A percentile compares a stretch with the other conserved stretches of the same genome.
phyloP scores from a whole-genome alignment of 2,797 vertebrate genomes.

The Hafferia zeledoni region DNA sequence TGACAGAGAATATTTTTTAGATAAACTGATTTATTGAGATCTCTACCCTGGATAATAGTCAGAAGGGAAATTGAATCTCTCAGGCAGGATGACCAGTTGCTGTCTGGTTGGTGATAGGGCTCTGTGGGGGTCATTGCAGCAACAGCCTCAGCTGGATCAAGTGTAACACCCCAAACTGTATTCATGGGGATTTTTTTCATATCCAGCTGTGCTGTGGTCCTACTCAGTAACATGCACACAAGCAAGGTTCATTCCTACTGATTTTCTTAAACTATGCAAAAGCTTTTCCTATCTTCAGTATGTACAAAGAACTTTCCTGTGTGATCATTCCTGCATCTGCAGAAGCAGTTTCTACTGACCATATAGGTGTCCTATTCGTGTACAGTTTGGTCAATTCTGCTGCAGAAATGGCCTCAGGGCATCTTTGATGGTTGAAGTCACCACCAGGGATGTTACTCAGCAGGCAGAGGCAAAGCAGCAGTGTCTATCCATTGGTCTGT shows the following conservation, averaged over 20 bases:
- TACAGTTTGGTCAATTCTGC: not conserved
- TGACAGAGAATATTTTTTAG: not conserved
- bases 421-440: not conserved
- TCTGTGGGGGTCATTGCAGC: not conserved
- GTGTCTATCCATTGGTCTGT: not conserved
- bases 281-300: not conserved
- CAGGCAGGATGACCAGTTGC: not conserved
- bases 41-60: not conserved
- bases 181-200: not conserved
- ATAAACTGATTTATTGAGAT: not conserved
- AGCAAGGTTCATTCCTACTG: not conserved
- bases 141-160: not conserved
- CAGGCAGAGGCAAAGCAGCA: fast-evolving
- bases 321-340: not conserved
- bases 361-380: not conserved
- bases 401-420: not conserved
- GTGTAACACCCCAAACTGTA: not conserved
- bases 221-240: not conserved
- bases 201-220: not conserved
- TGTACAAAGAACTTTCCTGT: not conserved
- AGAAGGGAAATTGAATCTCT: not conserved
- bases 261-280: not conserved
- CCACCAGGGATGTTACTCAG: not conserved
- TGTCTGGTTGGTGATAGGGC: not conserved
- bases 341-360: not conserved